phyloP scores from a whole-genome alignment of 2,888 invertebrate genomes.

The Drosophila sordidula region DNA sequence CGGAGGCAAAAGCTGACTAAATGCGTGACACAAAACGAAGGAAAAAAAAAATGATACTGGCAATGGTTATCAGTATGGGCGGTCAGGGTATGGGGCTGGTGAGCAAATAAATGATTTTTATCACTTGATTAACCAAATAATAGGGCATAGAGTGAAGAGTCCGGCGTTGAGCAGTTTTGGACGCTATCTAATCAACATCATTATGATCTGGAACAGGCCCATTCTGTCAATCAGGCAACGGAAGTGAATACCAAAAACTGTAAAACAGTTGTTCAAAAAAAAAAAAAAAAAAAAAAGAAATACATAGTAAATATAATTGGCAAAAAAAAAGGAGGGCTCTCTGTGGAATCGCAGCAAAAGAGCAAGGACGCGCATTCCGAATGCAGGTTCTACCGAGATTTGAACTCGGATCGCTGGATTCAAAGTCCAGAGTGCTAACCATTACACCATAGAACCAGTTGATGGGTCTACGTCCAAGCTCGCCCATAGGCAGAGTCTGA shows the following conservation, averaged over 20 bases:
- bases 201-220: constrained; percentile 23
- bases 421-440: constrained; percentile 83
- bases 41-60: constrained; percentile 1
- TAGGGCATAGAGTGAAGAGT: constrained; percentile 39
- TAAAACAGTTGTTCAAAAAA: constrained; percentile 1
- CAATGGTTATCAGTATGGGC: constrained; percentile 8
- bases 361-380: background rate
- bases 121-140: constrained; percentile 47
- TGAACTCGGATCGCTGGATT: constrained; percentile 86
- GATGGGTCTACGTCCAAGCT: constrained; percentile 3
- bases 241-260: constrained; percentile 11
- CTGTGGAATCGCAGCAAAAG: background rate
- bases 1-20: background rate
- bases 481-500: constrained; percentile 1
- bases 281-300: background rate
- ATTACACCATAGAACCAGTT: constrained; percentile 82
- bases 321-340: background rate
- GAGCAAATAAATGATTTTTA: constrained; percentile 22
- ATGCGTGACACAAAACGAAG: background rate
- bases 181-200: constrained; percentile 12
- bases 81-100: background rate
- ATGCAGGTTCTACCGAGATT: constrained; percentile 85
- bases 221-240: constrained; percentile 41
- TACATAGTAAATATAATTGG: background rate
- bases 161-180: constrained; percentile 36